Conservation (phyloP, 2,113 vertebrate genomes). For the Lophura nycthemera region DNA sequence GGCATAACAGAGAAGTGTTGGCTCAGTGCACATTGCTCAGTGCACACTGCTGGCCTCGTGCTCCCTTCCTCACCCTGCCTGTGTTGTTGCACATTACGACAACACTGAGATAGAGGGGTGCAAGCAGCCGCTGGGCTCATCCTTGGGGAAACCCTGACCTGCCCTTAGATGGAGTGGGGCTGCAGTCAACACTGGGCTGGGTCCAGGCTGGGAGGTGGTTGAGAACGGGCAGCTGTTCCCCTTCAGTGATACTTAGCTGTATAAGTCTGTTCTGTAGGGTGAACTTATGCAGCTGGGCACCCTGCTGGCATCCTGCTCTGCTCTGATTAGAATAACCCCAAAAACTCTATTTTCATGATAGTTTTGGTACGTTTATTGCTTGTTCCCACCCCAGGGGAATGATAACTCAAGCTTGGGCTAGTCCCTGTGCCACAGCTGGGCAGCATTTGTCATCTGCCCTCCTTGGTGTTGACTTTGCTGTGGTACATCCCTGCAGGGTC, state of each 20-base stretch:
- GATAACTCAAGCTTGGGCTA: rapidly evolving
- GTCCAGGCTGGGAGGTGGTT: neutral
- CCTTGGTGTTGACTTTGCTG: rapidly evolving
- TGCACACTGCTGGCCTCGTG: too few species aligned
- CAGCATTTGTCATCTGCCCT: rapidly evolving
- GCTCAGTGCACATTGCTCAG: neutral
- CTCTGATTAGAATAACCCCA: neutral
- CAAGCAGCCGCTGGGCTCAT: neutral
- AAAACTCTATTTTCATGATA: neutral
- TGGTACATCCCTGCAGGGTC: rapidly evolving
- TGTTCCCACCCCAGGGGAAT: neutral
- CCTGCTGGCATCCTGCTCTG: neutral
- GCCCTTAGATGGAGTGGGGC: neutral
- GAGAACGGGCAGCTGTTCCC: neutral
- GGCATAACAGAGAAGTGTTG: neutral
- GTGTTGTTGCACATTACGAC: neutral
- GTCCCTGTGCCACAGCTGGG: neutral
- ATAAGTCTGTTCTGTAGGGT: rapidly evolving
- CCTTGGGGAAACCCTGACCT: neutral
- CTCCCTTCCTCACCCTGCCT: neutral
- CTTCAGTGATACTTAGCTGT: neutral
- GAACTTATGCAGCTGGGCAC: rapidly evolving
- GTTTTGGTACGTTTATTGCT: neutral
- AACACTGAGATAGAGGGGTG: neutral
- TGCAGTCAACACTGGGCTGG: neutral